Conservation (phyloP, 2,888 invertebrate species). For the Plemyria rubiginata region DNA sequence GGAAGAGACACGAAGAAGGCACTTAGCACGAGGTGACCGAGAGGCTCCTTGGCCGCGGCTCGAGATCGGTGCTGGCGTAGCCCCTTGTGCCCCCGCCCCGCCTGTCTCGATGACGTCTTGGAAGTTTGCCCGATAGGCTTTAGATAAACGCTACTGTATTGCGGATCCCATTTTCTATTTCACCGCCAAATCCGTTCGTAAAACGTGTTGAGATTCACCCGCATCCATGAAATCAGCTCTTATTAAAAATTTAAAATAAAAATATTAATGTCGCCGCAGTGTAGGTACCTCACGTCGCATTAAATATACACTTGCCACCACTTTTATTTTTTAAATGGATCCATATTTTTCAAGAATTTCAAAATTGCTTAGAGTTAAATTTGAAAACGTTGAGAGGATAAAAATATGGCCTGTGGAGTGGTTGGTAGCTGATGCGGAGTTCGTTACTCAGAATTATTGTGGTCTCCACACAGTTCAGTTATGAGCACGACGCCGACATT, state of each 20-base stretch:
- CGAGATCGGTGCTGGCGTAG: slow-evolving; percentile 56
- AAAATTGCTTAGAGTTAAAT: slow-evolving; percentile 44
- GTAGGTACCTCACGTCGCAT: slow-evolving; percentile 48
- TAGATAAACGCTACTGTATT: slow-evolving; percentile 69
- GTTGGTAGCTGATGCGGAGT: slow-evolving; percentile 35
- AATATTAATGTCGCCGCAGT: slow-evolving; percentile 50
- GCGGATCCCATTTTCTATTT: slow-evolving; percentile 48
- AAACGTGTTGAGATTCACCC: slow-evolving; percentile 8
- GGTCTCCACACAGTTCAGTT: slow-evolving; percentile 43
- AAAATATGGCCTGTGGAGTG: slow-evolving; percentile 38
- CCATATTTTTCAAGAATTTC: slow-evolving; percentile 42
- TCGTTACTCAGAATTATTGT: slow-evolving; percentile 51
- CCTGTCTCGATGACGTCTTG: slow-evolving; percentile 67
- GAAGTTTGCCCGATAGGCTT: slow-evolving; percentile 75
- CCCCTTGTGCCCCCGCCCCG: slow-evolving; percentile 47
- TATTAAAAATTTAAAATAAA: slow-evolving; percentile 51
- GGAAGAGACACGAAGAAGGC: slow-evolving; percentile 40
- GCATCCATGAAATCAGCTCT: slow-evolving; percentile 39
- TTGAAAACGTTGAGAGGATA: slow-evolving; percentile 49
- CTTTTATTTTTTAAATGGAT: slow-evolving; percentile 44
- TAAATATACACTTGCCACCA: slow-evolving; percentile 49
- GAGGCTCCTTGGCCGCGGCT: slow-evolving; percentile 60
- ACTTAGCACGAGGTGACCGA: slow-evolving; percentile 63
- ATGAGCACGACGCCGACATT: slow-evolving; percentile 33
- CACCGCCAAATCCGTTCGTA: slow-evolving; percentile 13